Evolutionary conservation across 1,140 invertebrate genomes (phyloP).

Genomic region (Cyrtorhinus lividipennis): DNA sequence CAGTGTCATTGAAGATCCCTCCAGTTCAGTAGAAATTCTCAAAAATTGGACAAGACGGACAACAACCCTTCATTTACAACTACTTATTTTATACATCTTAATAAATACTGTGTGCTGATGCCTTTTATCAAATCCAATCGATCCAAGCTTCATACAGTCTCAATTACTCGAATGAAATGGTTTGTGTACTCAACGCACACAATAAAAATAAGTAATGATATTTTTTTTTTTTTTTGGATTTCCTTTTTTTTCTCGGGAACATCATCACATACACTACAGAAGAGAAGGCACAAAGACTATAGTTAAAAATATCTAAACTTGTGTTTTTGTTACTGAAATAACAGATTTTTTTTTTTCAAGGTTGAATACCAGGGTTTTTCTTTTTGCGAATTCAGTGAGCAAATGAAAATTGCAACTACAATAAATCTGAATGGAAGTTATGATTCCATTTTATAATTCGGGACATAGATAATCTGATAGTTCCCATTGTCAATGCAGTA

Average conservation of each 20-base stretch:
- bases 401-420: background rate
- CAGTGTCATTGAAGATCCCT: background rate
- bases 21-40: background rate
- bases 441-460: background rate
- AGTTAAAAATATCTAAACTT: background rate
- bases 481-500: conserved; percentile 4
- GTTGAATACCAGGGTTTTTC: background rate
- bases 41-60: background rate
- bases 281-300: conserved; percentile 1
- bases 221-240: too few relatives aligned
- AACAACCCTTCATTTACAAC: background rate
- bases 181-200: background rate
- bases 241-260: too few relatives aligned
- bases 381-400: background rate
- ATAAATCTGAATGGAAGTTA: background rate
- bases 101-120: too few relatives aligned
- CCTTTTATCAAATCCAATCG: too few relatives aligned
- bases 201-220: too few relatives aligned
- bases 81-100: too few relatives aligned
- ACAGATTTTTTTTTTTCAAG: background rate
- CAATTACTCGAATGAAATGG: background rate
- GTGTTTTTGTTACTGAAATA: background rate
- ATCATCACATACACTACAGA: background rate
- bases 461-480: background rate
- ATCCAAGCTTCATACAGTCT: background rate